Base-by-base conservation (phyloP, 1,140 invertebrate genomes). In the Achroia grisella region DNA sequence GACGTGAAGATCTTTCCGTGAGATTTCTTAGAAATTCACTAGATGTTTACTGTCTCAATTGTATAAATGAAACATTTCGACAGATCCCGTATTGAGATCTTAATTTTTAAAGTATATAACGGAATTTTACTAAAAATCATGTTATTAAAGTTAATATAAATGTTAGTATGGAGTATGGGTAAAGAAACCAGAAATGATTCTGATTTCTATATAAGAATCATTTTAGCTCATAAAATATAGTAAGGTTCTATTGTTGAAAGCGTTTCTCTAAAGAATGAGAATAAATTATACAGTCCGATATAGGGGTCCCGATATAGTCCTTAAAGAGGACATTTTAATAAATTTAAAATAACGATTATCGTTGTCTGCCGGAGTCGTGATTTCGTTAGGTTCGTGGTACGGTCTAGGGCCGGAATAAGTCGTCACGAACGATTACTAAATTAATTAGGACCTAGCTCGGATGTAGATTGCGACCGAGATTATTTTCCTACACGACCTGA, bases 301-400 rank as follows among this genome's bases (percentile, higher is more conserved):
- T 66, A 72, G 70, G 61, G 60, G 61, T 64, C 57, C 70, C 73
- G 79, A 83, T 79, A 82, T 69, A 79, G 75, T 73, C 71, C 71
- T 75, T 71, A 72, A 70, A 67, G 77, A 77, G 77, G 74, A 80
- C 75, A 81, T 81, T 84, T 81, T 84, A 84, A 84, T 84, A 81
- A 81, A 81, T 81, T 84, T 84, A 80, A 84, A 81, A 84, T 80
- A 84, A 84, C 76, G 76, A 81, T 84, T 81, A 84, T 84, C 80
- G 75, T 77, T 77, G 68, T 66, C 62, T 71, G 61, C 73, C 67
- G 55, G 74, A 81, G 77, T 84, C 80, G 80, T 84, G 80, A 81
- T 84, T 80, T 83, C 77, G 77, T 81, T 81, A 81, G 75, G 69
- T 72, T 71, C 78, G 73, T 71, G 77, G 75, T 72, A 63, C 39